Base-by-base conservation (phyloP, 2,888 invertebrate genomes). In the Dolichomitus sp. region DNA sequence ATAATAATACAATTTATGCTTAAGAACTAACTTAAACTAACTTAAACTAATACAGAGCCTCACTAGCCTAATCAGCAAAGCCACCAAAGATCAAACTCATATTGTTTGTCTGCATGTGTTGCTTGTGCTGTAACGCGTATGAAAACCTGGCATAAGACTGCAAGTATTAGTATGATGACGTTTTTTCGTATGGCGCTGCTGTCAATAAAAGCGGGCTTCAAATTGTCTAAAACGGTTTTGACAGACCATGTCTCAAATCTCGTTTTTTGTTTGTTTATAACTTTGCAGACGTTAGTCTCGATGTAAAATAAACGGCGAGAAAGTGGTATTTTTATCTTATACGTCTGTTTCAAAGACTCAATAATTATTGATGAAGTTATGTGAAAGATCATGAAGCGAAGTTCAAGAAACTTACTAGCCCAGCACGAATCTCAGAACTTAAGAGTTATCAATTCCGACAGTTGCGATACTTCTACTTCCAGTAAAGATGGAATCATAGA, bases 151-250 rank as follows among this genome's bases (percentile, higher is more conserved):
- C n/a, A n/a, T n/a, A n/a, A n/a, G n/a, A n/a, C n/a, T n/a, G n/a
- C n/a, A n/a, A n/a, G n/a, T n/a, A n/a, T n/a, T 9, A 50, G 50
- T 50, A 9, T 6, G 19, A 50, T 50, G 19, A 50, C 9, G 19
- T 17, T 9, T 9, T 19, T 1, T 5, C 50, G 50, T 42, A 1
- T 19, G 27, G 54, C 54, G 54, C 54, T 54, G 54, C 4, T 1
- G 54, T 27, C 54, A 33, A n/a, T 17, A 59, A n/a, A 33, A 17
- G 59, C 59, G 59, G 59, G 30, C 4, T 59, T 59, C 17, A 17
- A 59, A 33, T 59, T n/a, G 7, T 33, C 14, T 27, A 14, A 27
- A 54, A 27, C 9, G 9, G 1, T 48, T 27, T 54, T 59, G n/a
- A 33, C 33, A 4, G 5, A 1, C 1, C 30, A 14, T 30, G 6